phyloP scores from a whole-genome alignment of 2,888 invertebrate genomes.

The Drosophila cyrtoloma region DNA sequence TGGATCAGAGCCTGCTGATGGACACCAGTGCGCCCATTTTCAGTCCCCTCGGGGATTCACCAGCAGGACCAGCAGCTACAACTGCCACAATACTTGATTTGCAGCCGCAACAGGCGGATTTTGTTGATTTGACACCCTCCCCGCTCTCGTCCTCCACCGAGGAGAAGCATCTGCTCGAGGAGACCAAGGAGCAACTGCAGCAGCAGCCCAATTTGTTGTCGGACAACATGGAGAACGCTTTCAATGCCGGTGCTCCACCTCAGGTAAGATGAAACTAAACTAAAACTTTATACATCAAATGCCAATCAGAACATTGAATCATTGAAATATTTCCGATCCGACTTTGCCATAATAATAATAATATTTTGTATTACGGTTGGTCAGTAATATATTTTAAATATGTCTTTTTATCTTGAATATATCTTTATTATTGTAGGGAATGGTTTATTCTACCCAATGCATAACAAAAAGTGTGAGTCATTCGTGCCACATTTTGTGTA shows the following conservation, averaged over 20 bases:
- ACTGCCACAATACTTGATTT: conserved; percentile 38
- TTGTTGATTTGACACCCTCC: conserved; percentile 66
- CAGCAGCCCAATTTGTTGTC: conserved; percentile 40
- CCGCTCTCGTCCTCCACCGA: conserved; percentile 71
- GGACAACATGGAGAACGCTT: conserved; percentile 52
- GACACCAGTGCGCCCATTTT: conserved; percentile 63
- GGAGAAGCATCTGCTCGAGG: conserved; percentile 80
- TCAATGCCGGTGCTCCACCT: conserved; percentile 64
- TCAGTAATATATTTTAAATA: neutral
- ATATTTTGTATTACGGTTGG: neutral
- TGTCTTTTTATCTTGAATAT: neutral
- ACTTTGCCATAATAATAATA: neutral
- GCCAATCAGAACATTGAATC: neutral
- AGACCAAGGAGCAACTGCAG: conserved; percentile 73
- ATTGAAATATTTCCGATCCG: neutral
- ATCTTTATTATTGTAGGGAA: neutral
- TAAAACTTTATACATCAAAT: neutral
- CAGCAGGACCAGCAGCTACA: conserved; percentile 15
- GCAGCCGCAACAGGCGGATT: conserved; percentile 59
- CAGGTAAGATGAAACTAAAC: conserved; percentile 54
- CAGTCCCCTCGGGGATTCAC: conserved; percentile 36
- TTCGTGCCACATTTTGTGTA: conserved; percentile 16
- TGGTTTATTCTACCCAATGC: conserved; percentile 8
- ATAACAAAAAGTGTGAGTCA: conserved; percentile 46
- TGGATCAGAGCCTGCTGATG: conserved; percentile 58